Base-by-base conservation (phyloP, 2,113 vertebrate species). In the Cricetomys ansorgei region DNA sequence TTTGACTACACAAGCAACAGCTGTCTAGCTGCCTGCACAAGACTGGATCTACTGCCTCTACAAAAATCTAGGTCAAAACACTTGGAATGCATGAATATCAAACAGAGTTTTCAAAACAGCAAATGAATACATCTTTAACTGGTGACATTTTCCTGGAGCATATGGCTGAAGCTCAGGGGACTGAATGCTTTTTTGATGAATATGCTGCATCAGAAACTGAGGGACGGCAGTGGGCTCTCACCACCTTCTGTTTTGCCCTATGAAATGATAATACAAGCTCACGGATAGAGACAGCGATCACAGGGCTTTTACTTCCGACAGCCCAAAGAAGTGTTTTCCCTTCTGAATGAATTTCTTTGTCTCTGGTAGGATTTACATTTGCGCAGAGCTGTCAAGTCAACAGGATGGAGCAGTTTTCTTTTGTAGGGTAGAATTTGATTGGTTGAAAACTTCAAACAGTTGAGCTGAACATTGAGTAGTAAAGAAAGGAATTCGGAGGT, bases 131-230 rank as follows among this genome's bases (percentile, higher is more conserved):
- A 99, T 99, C 99, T 99, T 99, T 99, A 99, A 99, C 99, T 99
- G 99, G 99, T 99, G 99, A 99, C 99, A 99, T 99, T 99, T 99
- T 99, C 99, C 98, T 98, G 98, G 97, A 98, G 99, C 99, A 99
- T 99, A 99, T 99, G 99, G 99, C 98, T 98, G 98, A 98, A 98
- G 98, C 99, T 99, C 99, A 99, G 98, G 99, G 99, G 99, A 99
- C 98, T 99, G 98, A 98, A 98, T 98, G 98, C 98, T 99, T 99
- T 98, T 99, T 99, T 99, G 99, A 99, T 99, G 99, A 99, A 99
- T 99, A 99, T 98, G 99, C 99, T 99, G 98, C 99, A 98, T 99
- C 98, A 98, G 98, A 99, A 99, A 99, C 98, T 98, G 99, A 99
- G 99, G 99, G 99, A 99, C 98, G 98, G 98, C 98, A 98, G 98